phyloP scores from a whole-genome alignment of 2,888 invertebrate genomes.

The Drosophila mercatorum region DNA sequence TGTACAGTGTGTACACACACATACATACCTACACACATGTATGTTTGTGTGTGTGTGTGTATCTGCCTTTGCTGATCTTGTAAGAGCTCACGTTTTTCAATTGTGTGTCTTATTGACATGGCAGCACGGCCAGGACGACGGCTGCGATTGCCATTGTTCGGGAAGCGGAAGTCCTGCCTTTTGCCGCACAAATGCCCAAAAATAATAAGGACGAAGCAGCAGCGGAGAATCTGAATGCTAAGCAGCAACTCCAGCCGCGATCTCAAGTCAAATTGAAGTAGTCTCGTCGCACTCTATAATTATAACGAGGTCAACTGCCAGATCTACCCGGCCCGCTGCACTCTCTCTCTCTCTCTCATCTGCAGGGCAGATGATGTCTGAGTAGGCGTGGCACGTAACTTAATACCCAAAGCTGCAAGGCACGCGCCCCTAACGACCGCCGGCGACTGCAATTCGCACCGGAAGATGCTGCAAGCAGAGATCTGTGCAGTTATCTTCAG shows the following conservation, averaged over 20 bases:
- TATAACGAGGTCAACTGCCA: conserved; percentile 74
- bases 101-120: conserved; percentile 78
- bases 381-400: conserved; percentile 67
- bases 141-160: conserved; percentile 42
- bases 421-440: conserved; percentile 58
- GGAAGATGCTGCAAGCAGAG: conserved; percentile 47
- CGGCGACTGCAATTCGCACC: conserved; percentile 62
- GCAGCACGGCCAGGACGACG: conserved; percentile 45
- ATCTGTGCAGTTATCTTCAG: conserved; percentile 52
- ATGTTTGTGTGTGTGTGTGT: conserved; percentile 19
- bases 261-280: conserved; percentile 74
- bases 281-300: conserved; percentile 64
- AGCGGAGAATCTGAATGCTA: conserved; percentile 9
- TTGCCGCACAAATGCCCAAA: conserved; percentile 53
- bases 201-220: conserved; percentile 27
- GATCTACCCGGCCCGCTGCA: conserved; percentile 19
- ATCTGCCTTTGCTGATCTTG: conserved; percentile 67
- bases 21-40: not conserved
- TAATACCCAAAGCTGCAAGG: conserved; percentile 57
- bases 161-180: conserved; percentile 70
- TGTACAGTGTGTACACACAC: conserved; percentile 17
- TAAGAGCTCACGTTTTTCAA: conserved; percentile 62
- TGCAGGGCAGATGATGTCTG: conserved; percentile 40
- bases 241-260: conserved; percentile 31
- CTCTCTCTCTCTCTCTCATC: not conserved